Evolutionary conservation across 1,140 invertebrate genomes (phyloP), one percentile per base, ranked within the genome.

Genomic region (Brachionus sp.): DNA sequence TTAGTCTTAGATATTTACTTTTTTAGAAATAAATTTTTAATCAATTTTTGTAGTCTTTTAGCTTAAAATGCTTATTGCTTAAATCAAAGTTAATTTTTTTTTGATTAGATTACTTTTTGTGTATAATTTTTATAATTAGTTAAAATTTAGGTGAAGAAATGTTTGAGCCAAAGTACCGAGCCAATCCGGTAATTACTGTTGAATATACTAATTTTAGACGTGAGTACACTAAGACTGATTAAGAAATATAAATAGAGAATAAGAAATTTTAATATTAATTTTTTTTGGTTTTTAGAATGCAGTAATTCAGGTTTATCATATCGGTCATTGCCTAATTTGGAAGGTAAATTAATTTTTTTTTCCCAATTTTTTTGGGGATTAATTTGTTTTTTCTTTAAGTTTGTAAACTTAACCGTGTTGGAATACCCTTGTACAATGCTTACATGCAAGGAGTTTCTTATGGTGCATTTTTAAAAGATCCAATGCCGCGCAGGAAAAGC

Each of bases 391-490:
- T 29, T 16, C 13, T 16, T 33, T 7, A 25, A 82, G 80, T 16
- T 39, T 82, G 80, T 70, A 66, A 66, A 25, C 35, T 82, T 12
- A 42, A 57, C 1, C 23, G 57, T 12, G 57, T 82, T 50, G 80
- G 80, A 29, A 82, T 66, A 29, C 80, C 80, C 5, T 70, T 82
- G n/a, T 82, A 66, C 5, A 82, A 82, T 66, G 57, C 57, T 12
- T 62, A 68, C 25, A 70, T 82, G n/a, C 29, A 57, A 35, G 50
- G 77, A 39, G 46, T 80, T 7, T 44, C 37, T 83, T 87, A 86
- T 83, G 95, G 95, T 13, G 92, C 92, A 29, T 97, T 95, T 95
- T 92, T 96, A 90, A 90, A 92, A 85, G 95, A 98, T 86, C 89
- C 94, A 0, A 89, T 91, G 46, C 91, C 92, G 0, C 89, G 90